Conservation (phyloP, 2,888 invertebrate species). For the Apantesis nais region DNA sequence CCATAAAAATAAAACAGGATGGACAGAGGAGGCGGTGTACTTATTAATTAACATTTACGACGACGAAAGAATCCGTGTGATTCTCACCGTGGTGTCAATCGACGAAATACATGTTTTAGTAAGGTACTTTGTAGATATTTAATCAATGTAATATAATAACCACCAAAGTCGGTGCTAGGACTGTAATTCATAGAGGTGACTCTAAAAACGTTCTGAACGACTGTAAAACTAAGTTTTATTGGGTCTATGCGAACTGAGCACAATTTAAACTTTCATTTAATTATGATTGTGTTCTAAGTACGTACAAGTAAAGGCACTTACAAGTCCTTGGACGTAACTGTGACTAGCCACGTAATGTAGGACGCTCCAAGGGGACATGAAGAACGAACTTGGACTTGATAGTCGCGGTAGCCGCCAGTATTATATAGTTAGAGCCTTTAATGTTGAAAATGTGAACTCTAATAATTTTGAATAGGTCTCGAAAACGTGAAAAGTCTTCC, state of each 20-base stretch:
- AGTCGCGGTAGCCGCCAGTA: conserved; percentile 5
- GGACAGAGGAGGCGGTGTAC: not conserved
- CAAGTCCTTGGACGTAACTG: conserved; percentile 12
- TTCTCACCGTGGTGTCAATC: too few relatives aligned
- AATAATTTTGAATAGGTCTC: conserved; percentile 2
- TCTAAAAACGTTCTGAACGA: not conserved
- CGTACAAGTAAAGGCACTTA: conserved; percentile 18
- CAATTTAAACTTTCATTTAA: conserved; percentile 8
- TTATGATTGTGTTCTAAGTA: conserved; percentile 1
- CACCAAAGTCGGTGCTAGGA: not conserved
- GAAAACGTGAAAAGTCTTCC: not conserved
- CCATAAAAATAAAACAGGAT: not conserved
- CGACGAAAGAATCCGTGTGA: too few relatives aligned
- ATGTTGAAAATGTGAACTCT: not conserved
- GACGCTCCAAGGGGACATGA: conserved; percentile 14
- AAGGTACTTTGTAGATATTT: not conserved
- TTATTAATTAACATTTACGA: not conserved
- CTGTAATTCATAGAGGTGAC: not conserved
- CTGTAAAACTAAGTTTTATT: not conserved
- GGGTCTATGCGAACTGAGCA: not conserved
- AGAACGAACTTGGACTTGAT: conserved; percentile 6
- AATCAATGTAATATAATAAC: not conserved
- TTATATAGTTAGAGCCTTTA: not conserved
- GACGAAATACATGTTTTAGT: too few relatives aligned
- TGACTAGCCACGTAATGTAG: conserved; percentile 18